Conservation (phyloP, 2,888 invertebrate species). For the Cryptocheilus praepositus region DNA sequence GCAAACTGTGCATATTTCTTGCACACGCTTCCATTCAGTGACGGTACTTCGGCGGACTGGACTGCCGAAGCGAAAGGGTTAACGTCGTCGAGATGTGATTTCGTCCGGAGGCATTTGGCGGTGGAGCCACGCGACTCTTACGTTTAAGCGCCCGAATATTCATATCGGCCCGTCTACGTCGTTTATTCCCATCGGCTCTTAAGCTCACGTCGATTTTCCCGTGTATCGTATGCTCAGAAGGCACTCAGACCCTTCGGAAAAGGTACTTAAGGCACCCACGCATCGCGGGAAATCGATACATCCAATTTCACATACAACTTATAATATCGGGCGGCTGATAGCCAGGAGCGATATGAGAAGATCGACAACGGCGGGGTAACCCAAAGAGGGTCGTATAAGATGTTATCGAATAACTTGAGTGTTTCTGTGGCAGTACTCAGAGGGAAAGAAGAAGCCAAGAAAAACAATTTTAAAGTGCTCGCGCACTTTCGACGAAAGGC, state of each 20-base stretch:
- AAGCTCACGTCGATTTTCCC: too few species aligned
- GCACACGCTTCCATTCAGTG: too few species aligned
- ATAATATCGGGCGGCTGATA: constrained; percentile 40
- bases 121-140: too few species aligned
- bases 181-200: too few species aligned
- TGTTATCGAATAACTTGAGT: constrained; percentile 41
- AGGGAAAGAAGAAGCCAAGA: constrained; percentile 10
- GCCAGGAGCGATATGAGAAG: constrained; percentile 24
- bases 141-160: too few species aligned
- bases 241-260: neutral
- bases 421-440: constrained; percentile 32
- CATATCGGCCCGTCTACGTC: too few species aligned
- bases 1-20: too few species aligned
- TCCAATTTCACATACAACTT: constrained; percentile 50
- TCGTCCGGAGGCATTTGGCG: too few species aligned
- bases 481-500: neutral
- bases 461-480: constrained; percentile 8
- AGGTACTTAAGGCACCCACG: constrained; percentile 14
- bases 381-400: constrained; percentile 19
- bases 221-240: too few species aligned
- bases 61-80: too few species aligned
- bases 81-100: too few species aligned
- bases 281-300: constrained; percentile 42
- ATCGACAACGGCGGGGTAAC: constrained; percentile 24
- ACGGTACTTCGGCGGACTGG: too few species aligned